Evolutionary conservation across 2,797 vertebrate genomes (phyloP).

Genomic region (Bradypodion ventrale): DNA sequence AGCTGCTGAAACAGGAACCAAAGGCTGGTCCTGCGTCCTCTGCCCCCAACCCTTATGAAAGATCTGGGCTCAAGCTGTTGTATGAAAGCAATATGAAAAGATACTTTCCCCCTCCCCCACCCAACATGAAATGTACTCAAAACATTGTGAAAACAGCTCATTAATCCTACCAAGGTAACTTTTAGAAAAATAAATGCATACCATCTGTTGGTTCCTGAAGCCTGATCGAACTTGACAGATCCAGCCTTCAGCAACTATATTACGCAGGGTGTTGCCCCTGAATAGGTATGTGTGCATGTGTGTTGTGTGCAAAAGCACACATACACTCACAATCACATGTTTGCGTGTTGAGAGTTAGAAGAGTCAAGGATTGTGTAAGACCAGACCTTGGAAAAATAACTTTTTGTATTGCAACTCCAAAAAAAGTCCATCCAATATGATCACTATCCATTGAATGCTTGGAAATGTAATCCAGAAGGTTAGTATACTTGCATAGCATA

Average conservation of each 20-base stretch:
- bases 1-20: background rate
- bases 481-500: conserved; percentile 16
- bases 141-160: conserved; percentile 66
- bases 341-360: conserved; percentile 25
- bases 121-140: conserved; percentile 58
- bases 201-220: conserved; percentile 75
- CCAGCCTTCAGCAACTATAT: conserved; percentile 69
- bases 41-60: conserved; percentile 16
- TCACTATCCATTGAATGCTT: too few species aligned
- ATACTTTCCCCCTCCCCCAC: conserved; percentile 43
- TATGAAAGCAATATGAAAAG: conserved; percentile 23
- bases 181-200: conserved; percentile 67
- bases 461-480: background rate
- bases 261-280: conserved; percentile 53
- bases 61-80: conserved; percentile 36
- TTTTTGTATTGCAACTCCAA: background rate
- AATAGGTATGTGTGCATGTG: background rate
- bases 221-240: conserved; percentile 71
- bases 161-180: conserved; percentile 75
- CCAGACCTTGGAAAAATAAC: background rate
- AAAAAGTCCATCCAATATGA: too few species aligned
- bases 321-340: fast-evolving
- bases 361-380: conserved; percentile 20
- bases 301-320: conserved; percentile 20
- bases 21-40: background rate